A percentile compares a stretch with the other conserved stretches of the same genome.
Evolutionary conservation across 2,113 vertebrate species (phyloP).

Genomic region (Gnathonemus echidnorhynchus): DNA sequence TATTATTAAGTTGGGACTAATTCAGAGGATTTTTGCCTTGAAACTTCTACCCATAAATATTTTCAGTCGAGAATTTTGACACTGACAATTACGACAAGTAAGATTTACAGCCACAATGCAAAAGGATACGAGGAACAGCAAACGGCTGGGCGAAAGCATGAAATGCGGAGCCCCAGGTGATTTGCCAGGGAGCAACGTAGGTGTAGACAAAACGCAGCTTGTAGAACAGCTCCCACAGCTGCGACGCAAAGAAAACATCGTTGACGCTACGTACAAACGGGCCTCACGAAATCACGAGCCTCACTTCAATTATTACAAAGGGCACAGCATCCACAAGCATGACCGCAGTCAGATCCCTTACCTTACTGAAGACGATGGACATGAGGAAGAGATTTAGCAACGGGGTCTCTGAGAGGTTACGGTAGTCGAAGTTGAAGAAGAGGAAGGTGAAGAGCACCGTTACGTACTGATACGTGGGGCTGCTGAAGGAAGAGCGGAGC

Average conservation of each 20-base stretch:
- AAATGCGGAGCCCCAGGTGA: slow-evolving; percentile 97
- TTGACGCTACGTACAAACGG: neutral
- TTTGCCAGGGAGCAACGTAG: slow-evolving; percentile 96
- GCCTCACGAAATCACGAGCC: neutral
- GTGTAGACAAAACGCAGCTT: slow-evolving; percentile 95
- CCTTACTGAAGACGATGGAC: slow-evolving; percentile 97
- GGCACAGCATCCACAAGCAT: neutral
- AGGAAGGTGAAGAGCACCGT: slow-evolving; percentile 94
- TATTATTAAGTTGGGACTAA: neutral
- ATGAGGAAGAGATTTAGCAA: slow-evolving; percentile 94
- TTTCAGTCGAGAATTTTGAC: neutral
- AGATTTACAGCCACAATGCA: neutral
- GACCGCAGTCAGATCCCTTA: slow-evolving; percentile 38
- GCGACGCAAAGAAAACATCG: slow-evolving; percentile 5
- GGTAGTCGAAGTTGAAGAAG: slow-evolving; percentile 96
- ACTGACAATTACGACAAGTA: neutral
- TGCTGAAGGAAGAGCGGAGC: slow-evolving; percentile 91
- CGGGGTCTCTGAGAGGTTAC: slow-evolving; percentile 87
- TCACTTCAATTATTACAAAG: neutral
- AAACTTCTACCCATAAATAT: neutral
- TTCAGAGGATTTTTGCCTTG: neutral
- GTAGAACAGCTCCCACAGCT: slow-evolving; percentile 96
- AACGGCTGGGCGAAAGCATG: slow-evolving; percentile 97
- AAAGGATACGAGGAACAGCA: slow-evolving; percentile 98
- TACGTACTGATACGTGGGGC: slow-evolving; percentile 89